phyloP scores from a whole-genome alignment of 2,888 invertebrate species.

The Norana najaformis region DNA sequence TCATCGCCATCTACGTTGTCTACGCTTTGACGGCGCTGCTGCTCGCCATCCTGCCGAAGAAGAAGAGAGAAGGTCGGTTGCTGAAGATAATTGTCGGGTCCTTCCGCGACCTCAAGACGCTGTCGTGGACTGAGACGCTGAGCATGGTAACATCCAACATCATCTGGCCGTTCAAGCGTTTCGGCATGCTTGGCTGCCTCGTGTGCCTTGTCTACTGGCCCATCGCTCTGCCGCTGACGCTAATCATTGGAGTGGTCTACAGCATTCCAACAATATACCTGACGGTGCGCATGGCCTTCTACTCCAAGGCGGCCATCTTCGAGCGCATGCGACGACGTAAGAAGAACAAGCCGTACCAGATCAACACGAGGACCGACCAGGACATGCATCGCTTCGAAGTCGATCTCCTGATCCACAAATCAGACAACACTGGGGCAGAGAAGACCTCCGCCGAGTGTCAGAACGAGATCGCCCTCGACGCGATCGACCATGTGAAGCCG shows the following conservation, averaged over 20 bases:
- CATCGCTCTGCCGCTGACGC: slow-evolving; percentile 50
- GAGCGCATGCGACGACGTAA: slow-evolving; percentile 27
- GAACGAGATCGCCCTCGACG: slow-evolving; percentile 25
- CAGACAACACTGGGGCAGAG: no score
- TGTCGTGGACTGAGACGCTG: slow-evolving; percentile 54
- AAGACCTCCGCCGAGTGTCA: background rate
- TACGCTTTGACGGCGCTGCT: slow-evolving; percentile 52
- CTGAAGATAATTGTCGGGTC: slow-evolving; percentile 49
- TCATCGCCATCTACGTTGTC: slow-evolving; percentile 54
- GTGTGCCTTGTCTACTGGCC: slow-evolving; percentile 52
- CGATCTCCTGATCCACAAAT: background rate
- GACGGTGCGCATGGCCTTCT: slow-evolving; percentile 53
- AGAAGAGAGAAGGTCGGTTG: slow-evolving; percentile 43
- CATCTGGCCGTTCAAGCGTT: slow-evolving; percentile 56
- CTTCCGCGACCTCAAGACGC: slow-evolving; percentile 53
- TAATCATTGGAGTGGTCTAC: slow-evolving; percentile 51
- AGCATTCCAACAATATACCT: slow-evolving; percentile 56
- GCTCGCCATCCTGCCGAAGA: slow-evolving; percentile 48
- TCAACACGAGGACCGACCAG: background rate
- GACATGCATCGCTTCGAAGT: slow-evolving; percentile 30
- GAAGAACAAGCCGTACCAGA: slow-evolving; percentile 30
- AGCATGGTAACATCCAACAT: slow-evolving; percentile 50
- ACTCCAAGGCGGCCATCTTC: slow-evolving; percentile 43
- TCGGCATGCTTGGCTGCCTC: slow-evolving; percentile 53
- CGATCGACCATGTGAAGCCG: slow-evolving; percentile 18